phyloP scores from a whole-genome alignment of 1,140 invertebrate genomes.

The Neomicropteryx cornuta region DNA sequence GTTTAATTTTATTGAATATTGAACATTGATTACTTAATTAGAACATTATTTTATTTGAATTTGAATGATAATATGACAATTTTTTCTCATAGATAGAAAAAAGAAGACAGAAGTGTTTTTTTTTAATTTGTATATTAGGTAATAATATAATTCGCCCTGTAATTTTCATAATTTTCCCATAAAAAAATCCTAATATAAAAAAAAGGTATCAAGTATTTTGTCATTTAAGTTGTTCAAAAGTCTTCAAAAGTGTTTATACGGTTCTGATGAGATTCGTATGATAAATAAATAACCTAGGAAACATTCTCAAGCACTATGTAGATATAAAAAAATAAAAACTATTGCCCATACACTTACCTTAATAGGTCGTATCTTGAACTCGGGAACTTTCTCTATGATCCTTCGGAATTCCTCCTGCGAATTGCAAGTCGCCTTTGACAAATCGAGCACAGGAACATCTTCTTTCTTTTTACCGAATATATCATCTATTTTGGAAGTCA shows the following conservation, averaged over 20 bases:
- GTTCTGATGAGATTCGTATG: not conserved
- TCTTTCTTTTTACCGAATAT: slow-evolving; percentile 75
- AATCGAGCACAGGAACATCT: slow-evolving; percentile 67
- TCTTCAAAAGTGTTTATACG: not conserved
- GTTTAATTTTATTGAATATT: too few species aligned
- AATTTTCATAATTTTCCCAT: too few species aligned
- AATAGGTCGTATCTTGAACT: slow-evolving; percentile 80
- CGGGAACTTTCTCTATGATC: slow-evolving; percentile 74
- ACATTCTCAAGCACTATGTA: slow-evolving; percentile 1
- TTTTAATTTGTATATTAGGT: too few species aligned
- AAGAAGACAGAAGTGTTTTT: too few species aligned
- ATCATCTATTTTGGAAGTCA: slow-evolving; percentile 70
- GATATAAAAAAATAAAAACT: slow-evolving; percentile 3
- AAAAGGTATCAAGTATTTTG: too few species aligned
- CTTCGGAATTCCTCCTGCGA: slow-evolving; percentile 72
- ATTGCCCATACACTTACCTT: slow-evolving; percentile 46
- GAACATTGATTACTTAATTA: too few species aligned
- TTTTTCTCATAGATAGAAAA: too few species aligned
- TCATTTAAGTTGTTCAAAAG: not conserved
- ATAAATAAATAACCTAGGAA: not conserved
- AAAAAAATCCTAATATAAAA: too few species aligned
- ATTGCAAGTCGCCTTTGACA: slow-evolving; percentile 65
- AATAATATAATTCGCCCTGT: too few species aligned
- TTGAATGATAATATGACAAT: too few species aligned
- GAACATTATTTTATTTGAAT: too few species aligned